Conservation (phyloP, 2,113 vertebrate species). For the Phyllostomus discolor region DNA sequence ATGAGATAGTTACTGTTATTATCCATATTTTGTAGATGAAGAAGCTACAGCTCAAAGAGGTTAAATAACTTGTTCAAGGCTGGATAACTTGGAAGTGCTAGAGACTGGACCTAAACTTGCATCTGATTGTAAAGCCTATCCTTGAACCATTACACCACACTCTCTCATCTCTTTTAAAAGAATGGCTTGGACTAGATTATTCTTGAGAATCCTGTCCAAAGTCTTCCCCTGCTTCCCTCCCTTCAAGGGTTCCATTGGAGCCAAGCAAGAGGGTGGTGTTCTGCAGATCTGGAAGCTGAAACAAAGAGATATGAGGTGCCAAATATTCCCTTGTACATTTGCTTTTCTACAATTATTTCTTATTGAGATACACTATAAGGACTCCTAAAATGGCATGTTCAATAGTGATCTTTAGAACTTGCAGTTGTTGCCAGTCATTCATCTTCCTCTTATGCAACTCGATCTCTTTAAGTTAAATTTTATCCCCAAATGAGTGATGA, state of each 20-base stretch:
- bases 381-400: background rate
- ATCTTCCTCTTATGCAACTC: background rate
- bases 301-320: background rate
- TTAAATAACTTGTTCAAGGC: background rate
- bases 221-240: background rate
- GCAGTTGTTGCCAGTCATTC: background rate
- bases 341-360: background rate
- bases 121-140: background rate
- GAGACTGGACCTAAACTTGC: background rate
- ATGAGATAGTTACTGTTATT: background rate
- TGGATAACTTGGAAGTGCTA: background rate
- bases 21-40: background rate
- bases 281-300: background rate
- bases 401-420: background rate
- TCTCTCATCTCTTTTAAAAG: background rate
- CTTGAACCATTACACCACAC: background rate
- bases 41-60: background rate
- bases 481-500: background rate
- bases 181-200: background rate
- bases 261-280: background rate
- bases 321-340: background rate
- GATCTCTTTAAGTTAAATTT: slow-evolving; percentile 22
- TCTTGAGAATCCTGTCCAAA: background rate
- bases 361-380: background rate
- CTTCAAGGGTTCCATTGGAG: background rate